phyloP scores from a whole-genome alignment of 2,797 vertebrate species.

The Sebastes oblongus region DNA sequence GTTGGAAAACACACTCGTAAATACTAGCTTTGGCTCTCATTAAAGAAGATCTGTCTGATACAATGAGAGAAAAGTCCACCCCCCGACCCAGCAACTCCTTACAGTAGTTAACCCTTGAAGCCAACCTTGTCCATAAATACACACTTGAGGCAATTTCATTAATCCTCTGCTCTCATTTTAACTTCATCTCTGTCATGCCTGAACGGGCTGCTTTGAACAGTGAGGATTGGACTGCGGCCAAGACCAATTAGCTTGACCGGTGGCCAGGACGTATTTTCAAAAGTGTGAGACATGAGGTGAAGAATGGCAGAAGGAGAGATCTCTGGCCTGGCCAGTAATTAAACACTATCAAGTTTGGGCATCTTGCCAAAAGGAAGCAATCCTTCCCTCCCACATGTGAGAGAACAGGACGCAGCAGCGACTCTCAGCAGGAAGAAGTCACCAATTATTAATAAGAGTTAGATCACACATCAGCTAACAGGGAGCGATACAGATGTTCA shows the following conservation, averaged over 20 bases:
- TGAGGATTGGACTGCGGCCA: constrained; percentile 46
- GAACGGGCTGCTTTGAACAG: constrained; percentile 15
- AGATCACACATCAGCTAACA: neutral
- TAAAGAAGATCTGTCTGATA: neutral
- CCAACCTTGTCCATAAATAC: constrained; percentile 12
- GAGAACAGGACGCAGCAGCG: constrained; percentile 1
- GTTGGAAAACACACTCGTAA: neutral
- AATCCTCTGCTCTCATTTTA: constrained; percentile 43
- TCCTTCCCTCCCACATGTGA: constrained; percentile 13
- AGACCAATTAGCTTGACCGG: constrained; percentile 44
- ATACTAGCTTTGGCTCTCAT: neutral
- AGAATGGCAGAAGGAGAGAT: constrained; percentile 13
- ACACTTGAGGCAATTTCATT: constrained; percentile 16
- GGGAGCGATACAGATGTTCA: neutral
- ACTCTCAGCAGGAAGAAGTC: constrained; percentile 45
- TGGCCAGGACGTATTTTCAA: neutral
- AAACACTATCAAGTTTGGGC: constrained; percentile 41
- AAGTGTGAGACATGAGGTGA: constrained; percentile 7
- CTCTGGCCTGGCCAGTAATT: constrained; percentile 31
- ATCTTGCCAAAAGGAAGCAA: constrained; percentile 33
- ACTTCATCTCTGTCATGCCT: neutral
- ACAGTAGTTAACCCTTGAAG: constrained; percentile 1
- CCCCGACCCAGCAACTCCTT: neutral
- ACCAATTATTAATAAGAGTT: constrained; percentile 19
- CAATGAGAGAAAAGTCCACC: neutral